phyloP scores from a whole-genome alignment of 2,113 vertebrate genomes.

The Sigmodon hispidus region DNA sequence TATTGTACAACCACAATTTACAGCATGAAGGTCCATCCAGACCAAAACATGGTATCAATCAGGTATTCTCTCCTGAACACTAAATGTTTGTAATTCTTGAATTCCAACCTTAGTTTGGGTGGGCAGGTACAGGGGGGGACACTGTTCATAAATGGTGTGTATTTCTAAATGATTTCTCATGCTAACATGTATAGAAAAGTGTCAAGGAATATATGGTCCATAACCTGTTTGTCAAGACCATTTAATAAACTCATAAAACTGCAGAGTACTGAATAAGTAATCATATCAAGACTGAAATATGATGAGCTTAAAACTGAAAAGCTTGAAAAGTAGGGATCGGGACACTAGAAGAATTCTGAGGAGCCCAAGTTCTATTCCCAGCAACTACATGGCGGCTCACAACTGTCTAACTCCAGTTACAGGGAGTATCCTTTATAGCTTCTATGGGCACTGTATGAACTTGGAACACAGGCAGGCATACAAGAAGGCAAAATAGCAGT shows the following conservation, averaged over 20 bases:
- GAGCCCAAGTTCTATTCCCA: neutral
- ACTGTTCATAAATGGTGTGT: neutral
- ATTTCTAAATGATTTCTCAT: conserved; percentile 45
- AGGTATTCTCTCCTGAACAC: neutral
- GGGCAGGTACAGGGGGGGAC: neutral
- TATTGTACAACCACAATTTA: neutral
- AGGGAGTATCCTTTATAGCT: neutral
- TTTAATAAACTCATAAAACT: conserved; percentile 37
- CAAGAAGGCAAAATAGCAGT: neutral
- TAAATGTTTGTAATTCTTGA: neutral
- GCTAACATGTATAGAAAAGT: neutral
- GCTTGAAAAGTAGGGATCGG: neutral
- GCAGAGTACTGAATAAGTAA: neutral
- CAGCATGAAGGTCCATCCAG: conserved; percentile 9
- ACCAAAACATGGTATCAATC: neutral
- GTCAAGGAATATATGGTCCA: neutral
- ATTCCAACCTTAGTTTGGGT: neutral
- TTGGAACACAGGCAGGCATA: neutral
- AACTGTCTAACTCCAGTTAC: neutral
- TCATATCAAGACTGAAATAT: neutral
- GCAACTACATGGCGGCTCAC: neutral
- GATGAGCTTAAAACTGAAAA: neutral
- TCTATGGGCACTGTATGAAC: neutral
- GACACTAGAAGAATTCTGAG: neutral
- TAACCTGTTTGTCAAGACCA: conserved; percentile 26